A percentile compares a stretch with the other conserved stretches of the same genome.
Evolutionary conservation across 2,888 invertebrate species (phyloP).

Genomic region (Ecdyonurus torrentis): DNA sequence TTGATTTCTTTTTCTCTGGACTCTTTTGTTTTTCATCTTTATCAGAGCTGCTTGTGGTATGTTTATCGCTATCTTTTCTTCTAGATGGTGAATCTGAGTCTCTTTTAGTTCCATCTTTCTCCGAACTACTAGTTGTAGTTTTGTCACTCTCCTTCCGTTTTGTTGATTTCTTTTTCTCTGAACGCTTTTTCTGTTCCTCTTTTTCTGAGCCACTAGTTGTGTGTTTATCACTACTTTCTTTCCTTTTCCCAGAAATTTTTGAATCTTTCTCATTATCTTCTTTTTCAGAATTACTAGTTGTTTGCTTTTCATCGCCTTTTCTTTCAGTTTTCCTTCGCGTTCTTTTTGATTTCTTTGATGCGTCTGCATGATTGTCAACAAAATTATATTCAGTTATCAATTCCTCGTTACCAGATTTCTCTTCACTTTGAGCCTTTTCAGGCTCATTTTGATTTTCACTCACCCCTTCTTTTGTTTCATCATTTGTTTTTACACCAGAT

Average conservation of each 20-base stretch:
- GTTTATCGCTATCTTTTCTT: conserved; percentile 11
- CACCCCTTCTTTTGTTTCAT: conserved; percentile 10
- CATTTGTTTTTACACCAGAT: neutral
- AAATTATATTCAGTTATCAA: too few species aligned
- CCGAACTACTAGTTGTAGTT: conserved; percentile 13
- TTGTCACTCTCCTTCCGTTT: conserved; percentile 11
- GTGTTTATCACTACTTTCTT: too few species aligned
- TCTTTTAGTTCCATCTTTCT: too few species aligned
- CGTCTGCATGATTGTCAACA: conserved; percentile 31
- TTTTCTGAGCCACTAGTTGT: conserved; percentile 13
- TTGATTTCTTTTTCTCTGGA: too few species aligned
- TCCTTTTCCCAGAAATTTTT: too few species aligned
- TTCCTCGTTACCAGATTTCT: too few species aligned
- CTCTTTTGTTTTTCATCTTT: conserved; percentile 8
- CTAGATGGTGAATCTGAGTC: too few species aligned
- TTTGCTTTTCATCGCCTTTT: conserved; percentile 12
- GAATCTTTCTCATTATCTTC: conserved; percentile 7
- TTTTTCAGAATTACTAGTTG: conserved; percentile 13
- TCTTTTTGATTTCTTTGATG: conserved; percentile 20
- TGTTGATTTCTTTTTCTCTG: too few species aligned
- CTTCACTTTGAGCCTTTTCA: conserved; percentile 9
- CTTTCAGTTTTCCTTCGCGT: neutral
- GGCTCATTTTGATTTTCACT: conserved; percentile 5
- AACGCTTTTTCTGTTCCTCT: conserved; percentile 6
- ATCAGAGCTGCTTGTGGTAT: conserved; percentile 13